A percentile compares a stretch with the other conserved stretches of the same genome.
phyloP scores from a whole-genome alignment of 2,797 vertebrate genomes.

The Fistularia commersonii region DNA sequence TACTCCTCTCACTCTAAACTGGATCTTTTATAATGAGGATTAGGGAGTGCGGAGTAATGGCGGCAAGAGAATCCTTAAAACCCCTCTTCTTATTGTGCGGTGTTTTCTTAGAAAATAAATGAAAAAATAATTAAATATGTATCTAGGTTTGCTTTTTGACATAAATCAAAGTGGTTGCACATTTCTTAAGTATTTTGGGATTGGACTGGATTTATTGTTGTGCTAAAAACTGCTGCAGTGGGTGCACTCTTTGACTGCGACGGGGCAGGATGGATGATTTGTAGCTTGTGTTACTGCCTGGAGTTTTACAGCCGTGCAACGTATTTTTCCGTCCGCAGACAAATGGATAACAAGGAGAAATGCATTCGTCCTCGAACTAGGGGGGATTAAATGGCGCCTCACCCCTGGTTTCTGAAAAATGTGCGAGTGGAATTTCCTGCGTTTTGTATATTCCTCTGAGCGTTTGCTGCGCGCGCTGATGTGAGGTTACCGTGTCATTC shows the following conservation, averaged over 20 bases:
- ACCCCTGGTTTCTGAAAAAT: background rate
- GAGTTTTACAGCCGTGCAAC: conserved; percentile 51
- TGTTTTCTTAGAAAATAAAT: no score
- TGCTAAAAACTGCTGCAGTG: conserved; percentile 25
- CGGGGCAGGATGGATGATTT: conserved; percentile 55
- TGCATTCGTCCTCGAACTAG: conserved; percentile 35
- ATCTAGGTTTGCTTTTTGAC: conserved; percentile 8
- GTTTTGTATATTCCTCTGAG: background rate
- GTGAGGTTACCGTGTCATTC: conserved; percentile 34
- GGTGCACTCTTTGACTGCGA: conserved; percentile 39
- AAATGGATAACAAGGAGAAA: conserved; percentile 48
- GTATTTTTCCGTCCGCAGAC: conserved; percentile 54
- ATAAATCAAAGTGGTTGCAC: conserved; percentile 46
- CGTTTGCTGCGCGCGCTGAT: conserved; percentile 17
- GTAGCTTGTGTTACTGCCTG: conserved; percentile 41
- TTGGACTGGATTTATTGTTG: conserved; percentile 41
- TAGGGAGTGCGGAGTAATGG: conserved; percentile 9
- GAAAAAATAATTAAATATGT: no score
- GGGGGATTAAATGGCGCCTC: conserved; percentile 18
- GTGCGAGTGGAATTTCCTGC: background rate
- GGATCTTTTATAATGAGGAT: conserved; percentile 43
- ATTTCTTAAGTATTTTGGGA: conserved; percentile 46
- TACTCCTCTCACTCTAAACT: conserved; percentile 42
- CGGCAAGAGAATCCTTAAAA: background rate
- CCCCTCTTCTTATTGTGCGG: no score